These are phyloP conservation scores for Garrulus glandarius DNA, from an alignment of 2,797 vertebrate species.

Conservation along the genomic window DNA sequence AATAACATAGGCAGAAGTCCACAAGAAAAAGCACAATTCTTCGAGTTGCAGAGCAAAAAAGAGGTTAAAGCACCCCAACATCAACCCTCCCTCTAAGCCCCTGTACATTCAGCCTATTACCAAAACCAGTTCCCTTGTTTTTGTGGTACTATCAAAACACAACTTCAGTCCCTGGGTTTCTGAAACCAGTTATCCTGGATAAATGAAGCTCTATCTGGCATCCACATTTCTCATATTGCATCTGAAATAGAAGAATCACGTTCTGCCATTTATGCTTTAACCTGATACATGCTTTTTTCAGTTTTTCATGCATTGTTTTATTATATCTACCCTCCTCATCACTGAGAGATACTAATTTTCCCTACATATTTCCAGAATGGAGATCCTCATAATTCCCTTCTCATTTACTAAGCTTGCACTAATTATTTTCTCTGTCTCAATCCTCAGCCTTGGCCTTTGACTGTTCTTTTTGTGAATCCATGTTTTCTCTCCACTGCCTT, in stretches of 20 bases:
- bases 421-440: not conserved
- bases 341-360: not conserved
- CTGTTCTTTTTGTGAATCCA: not conserved
- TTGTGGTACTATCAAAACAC: not conserved
- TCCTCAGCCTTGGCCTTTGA: not conserved
- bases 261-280: not conserved
- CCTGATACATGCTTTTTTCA: not conserved
- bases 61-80: not conserved
- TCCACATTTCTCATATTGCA: not conserved
- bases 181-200: not conserved
- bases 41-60: not conserved
- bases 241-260: not conserved
- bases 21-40: not conserved
- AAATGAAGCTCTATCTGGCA: not conserved
- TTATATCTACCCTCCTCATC: not conserved
- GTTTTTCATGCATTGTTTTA: not conserved
- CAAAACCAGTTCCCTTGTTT: not conserved
- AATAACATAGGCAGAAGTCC: not conserved
- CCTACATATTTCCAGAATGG: not conserved
- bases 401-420: not conserved
- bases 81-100: accelerated
- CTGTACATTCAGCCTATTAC: not conserved
- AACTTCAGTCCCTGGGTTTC: not conserved
- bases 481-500: not conserved
- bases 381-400: not conserved